Base-by-base conservation (phyloP, 2,888 invertebrate genomes). In the Caenorhabditis sp. region DNA sequence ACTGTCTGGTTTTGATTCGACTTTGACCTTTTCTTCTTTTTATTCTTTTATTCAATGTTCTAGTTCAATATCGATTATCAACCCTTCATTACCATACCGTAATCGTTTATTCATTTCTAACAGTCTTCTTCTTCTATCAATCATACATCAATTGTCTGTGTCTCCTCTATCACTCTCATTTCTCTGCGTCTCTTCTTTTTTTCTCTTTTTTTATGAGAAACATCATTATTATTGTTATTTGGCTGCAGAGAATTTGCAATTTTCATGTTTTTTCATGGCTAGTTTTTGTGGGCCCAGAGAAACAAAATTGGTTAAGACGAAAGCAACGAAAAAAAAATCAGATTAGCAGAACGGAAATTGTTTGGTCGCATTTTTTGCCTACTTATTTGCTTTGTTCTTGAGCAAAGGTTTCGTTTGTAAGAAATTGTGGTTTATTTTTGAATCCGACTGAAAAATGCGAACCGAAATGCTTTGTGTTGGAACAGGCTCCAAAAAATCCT, bases 121-220 rank as follows among this genome's bases (percentile, higher is more conserved):
- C 52, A 20, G 31, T 31, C 21, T 52, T 52, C 52, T 23, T 31
- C 21, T 52, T 52, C 52, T 23, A 23, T 52, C 23, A 23, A 52
- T 52, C 52, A 43, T 43, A 43, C 43, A 43, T 43, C 43, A 43
- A 14, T 43, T 43, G 14, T 43, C 43, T 43, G 43, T 43, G 7
- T 43, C 43, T 36, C 36, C 31, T 59, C 66, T 53, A 8, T 53
- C 52, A 17, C 53, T 59, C 49, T 43, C 53, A 31, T 31, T 31
- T 52, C 17, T n/a, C 25, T 31, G 31, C 31, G 31, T 53, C 38
- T 59, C 59, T 59, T 49, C 21, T 20, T 53, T 54, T 56, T 2
- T n/a, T 27, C 27, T 36, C 27, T 58, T 38, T 17, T 26, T 14
- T 53, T 25, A 7, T 31, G 31, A 31, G 31, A 31, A 17, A 21